Evolutionary conservation across 2,888 invertebrate species (phyloP), one percentile per base, ranked within the genome.

Genomic region (Isoperla grammatica): DNA sequence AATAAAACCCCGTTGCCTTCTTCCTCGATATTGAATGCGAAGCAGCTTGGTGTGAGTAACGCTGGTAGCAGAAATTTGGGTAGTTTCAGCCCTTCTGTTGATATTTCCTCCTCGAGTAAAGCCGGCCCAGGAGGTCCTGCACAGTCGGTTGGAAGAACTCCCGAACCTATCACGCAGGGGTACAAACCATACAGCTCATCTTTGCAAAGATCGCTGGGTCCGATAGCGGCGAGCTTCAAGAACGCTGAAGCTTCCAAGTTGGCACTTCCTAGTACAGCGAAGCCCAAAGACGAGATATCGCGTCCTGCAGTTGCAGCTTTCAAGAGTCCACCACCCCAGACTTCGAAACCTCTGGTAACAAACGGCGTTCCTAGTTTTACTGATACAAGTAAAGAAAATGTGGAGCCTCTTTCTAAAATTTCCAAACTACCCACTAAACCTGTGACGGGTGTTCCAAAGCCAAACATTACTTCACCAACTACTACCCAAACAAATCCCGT

Each of bases 171-270:
- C 15, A 19, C 50, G 5, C 60, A 65, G 45, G 55, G 61, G 20
- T 65, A 68, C 45, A 70, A 71, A 49, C 73, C 74, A 37, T 72
- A 70, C 37, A 77, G 77, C 12, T 68, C 68, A 13, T 61, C 67
- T 6, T 57, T 68, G 23, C 65, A 68, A 48, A 57, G 68, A 43
- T 62, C 66, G 23, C 54, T 63, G 15, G 68, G 68, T 15, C 67
- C 68, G 1, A 64, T 68, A 19, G 66, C 67, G 13, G 61, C 65
- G n/a, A 65, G 63, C 61, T 67, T 66, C 57, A 35, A 17, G 37
- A 53, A 39, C 11, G 39, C 37, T 3, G 53, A 53, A 12, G 37
- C 39, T 15, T 2, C 17, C 3, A 53, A 53, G 17, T 12, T 37
- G 2, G 39, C 39, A 2, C 19, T 19, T n/a, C 46, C 22, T 11